phyloP scores from a whole-genome alignment of 2,113 vertebrate species.

The Otis tarda region DNA sequence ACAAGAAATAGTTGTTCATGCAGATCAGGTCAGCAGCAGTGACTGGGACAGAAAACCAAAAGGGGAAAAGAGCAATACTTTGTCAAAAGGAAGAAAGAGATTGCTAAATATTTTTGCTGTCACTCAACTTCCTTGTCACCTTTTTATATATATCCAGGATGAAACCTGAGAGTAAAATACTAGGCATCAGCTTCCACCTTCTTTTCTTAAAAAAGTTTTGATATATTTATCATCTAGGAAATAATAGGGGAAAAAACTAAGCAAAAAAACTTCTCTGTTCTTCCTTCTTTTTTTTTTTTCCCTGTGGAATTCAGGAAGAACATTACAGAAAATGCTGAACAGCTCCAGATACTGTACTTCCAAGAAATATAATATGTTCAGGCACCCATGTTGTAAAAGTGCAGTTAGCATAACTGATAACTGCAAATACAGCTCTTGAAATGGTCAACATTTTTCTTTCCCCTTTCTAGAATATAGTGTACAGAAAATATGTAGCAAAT shows the following conservation, averaged over 20 bases:
- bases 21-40: background rate
- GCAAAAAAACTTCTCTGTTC: background rate
- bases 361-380: background rate
- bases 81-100: background rate
- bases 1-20: background rate
- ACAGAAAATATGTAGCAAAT: background rate
- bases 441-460: background rate
- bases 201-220: background rate
- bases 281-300: background rate
- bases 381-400: background rate
- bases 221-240: background rate
- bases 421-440: background rate
- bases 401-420: background rate
- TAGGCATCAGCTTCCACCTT: background rate
- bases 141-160: background rate
- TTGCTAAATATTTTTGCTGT: slow-evolving; percentile 2
- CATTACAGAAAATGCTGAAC: background rate
- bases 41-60: slow-evolving; percentile 5
- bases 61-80: background rate
- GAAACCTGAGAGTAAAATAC: background rate
- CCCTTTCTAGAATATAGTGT: background rate
- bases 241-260: background rate
- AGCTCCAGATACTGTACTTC: background rate
- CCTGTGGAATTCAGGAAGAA: background rate
- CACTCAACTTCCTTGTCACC: background rate